A percentile compares a stretch with the other conserved stretches of the same genome.
Evolutionary conservation across 2,113 vertebrate species (phyloP).

Genomic region (Mus musculus): DNA sequence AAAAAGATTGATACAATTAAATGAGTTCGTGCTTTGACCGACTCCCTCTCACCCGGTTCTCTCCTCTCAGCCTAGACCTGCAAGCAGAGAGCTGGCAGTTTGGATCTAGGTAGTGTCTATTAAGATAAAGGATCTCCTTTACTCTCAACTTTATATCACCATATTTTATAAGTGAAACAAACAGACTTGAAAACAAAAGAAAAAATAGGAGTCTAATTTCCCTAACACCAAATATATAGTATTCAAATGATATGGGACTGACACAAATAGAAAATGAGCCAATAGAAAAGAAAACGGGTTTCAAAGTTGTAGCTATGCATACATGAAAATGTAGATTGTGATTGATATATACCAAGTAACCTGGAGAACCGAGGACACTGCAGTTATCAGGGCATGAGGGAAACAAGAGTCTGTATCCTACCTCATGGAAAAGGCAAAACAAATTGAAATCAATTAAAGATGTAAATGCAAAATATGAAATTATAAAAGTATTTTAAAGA

Average conservation of each 20-base stretch:
- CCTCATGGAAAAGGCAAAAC: neutral
- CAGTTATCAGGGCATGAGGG: neutral
- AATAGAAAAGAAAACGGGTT: neutral
- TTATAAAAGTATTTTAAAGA: constrained; percentile 18
- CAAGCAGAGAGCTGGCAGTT: too few relatives aligned
- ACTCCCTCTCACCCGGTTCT: too few relatives aligned
- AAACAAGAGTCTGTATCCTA: neutral
- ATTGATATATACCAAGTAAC: neutral
- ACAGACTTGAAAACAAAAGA: constrained; percentile 44
- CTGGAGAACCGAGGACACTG: neutral
- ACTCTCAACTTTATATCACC: neutral
- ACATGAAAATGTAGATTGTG: neutral
- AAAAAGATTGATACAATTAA: too few relatives aligned
- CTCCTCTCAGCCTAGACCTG: too few relatives aligned
- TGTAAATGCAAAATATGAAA: constrained; percentile 17
- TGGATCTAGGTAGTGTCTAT: neutral
- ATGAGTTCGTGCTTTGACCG: too few relatives aligned
- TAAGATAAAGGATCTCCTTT: neutral
- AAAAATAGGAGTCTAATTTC: neutral
- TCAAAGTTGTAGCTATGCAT: neutral
- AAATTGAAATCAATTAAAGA: constrained; percentile 29
- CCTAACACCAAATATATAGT: neutral
- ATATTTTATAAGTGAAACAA: constrained; percentile 47
- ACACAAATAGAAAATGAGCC: neutral
- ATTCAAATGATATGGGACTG: neutral